These are phyloP conservation scores for Unio delphinus DNA, from an alignment of 2,888 invertebrate species.

Conservation along the genomic window DNA sequence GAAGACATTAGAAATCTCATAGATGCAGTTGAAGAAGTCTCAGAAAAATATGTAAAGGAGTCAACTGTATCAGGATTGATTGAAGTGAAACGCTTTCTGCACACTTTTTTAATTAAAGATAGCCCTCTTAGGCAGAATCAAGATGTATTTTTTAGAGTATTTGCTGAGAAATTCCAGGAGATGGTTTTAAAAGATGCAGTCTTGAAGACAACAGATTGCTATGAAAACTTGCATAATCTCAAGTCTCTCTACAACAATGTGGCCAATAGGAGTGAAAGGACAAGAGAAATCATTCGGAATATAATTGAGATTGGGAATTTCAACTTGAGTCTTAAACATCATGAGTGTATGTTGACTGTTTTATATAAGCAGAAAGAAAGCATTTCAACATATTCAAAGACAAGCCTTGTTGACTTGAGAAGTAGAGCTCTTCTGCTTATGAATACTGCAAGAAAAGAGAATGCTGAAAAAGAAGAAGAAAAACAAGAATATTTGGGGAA, in stretches of 20 bases:
- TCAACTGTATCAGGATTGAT: constrained; percentile 44
- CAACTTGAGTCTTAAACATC: constrained; percentile 10
- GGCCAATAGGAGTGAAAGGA: constrained; percentile 43
- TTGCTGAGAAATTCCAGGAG: neutral
- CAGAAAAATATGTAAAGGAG: constrained; percentile 43
- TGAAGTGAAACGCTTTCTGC: constrained; percentile 34
- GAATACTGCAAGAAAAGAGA: constrained; percentile 20
- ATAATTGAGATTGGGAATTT: constrained; percentile 31
- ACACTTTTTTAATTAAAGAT: constrained; percentile 23
- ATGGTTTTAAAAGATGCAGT: constrained; percentile 12
- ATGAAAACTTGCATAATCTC: constrained; percentile 34
- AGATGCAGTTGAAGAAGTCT: constrained; percentile 52
- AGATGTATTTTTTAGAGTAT: neutral
- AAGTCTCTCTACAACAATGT: constrained; percentile 40
- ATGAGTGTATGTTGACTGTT: constrained; percentile 13
- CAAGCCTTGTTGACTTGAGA: constrained; percentile 31
- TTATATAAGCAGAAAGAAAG: constrained; percentile 24
- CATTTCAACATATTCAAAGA: constrained; percentile 5
- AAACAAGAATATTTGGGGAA: neutral
- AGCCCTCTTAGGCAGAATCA: neutral
- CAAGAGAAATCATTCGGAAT: constrained; percentile 34
- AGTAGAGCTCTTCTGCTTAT: constrained; percentile 39
- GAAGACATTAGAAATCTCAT: constrained; percentile 49
- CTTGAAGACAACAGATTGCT: constrained; percentile 31
- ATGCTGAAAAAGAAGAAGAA: no score